These are phyloP conservation scores for Mus caroli DNA, from an alignment of 2,797 vertebrate species.

Conservation along the genomic window DNA sequence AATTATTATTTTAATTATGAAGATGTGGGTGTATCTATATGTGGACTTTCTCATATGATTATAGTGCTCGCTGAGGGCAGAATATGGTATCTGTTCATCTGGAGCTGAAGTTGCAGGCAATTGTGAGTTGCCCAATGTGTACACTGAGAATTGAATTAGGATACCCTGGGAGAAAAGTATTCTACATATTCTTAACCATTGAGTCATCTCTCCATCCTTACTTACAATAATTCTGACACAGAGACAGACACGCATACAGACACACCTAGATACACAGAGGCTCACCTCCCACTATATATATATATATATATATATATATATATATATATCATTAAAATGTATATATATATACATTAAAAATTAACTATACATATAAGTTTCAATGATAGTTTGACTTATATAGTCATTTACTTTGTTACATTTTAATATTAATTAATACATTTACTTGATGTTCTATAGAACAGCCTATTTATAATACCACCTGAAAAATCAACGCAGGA, in stretches of 20 bases:
- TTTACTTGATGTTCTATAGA: constrained; percentile 11
- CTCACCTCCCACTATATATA: too few species aligned
- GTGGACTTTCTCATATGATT: background rate
- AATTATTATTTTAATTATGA: background rate
- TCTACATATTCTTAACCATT: background rate
- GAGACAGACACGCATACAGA: background rate
- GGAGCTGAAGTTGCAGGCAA: background rate
- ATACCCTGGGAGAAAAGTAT: background rate
- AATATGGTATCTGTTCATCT: background rate
- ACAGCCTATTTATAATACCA: constrained; percentile 6
- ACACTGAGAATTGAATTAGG: background rate
- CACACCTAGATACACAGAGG: too few species aligned
- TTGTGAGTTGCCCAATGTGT: too few species aligned
- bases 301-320: too few species aligned
- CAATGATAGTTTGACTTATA: background rate
- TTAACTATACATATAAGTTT: too few species aligned
- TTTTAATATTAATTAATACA: background rate
- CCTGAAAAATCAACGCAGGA: background rate
- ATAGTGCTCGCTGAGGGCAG: background rate
- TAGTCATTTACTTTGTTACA: background rate
- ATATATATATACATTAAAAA: too few species aligned
- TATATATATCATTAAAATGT: too few species aligned
- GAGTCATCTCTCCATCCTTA: background rate
- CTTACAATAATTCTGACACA: background rate
- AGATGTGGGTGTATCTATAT: too few species aligned